These are phyloP conservation scores for Berghia stephanieae DNA, from an alignment of 1,140 invertebrate species.

Conservation along the genomic window DNA sequence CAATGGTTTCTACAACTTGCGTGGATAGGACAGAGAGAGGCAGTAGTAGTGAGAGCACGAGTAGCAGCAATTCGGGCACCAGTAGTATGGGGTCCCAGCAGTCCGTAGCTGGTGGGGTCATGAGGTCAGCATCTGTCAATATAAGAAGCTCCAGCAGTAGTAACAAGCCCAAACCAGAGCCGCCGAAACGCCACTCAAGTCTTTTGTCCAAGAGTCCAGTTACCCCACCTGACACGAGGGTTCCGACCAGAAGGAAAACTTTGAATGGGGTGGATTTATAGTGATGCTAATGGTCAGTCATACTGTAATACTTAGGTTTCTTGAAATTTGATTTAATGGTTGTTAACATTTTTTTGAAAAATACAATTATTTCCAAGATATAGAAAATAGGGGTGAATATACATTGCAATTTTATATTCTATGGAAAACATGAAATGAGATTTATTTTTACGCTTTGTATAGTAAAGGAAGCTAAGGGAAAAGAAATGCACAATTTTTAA, in stretches of 20 bases:
- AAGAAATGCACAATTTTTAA: no score
- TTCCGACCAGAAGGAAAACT: slow-evolving; percentile 4
- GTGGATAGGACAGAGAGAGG: slow-evolving; percentile 26
- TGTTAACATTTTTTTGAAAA: no score
- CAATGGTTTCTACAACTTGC: no score
- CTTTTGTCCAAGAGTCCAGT: slow-evolving; percentile 18
- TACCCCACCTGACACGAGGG: slow-evolving; percentile 8
- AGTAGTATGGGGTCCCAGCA: slow-evolving; percentile 42
- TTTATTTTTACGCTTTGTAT: no score
- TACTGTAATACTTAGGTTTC: no score
- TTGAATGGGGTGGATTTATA: slow-evolving; percentile 30
- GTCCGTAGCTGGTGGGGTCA: slow-evolving; percentile 12
- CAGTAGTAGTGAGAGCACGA: slow-evolving; percentile 42
- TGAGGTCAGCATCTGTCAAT: not conserved
- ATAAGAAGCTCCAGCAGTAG: not conserved
- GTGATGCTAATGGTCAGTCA: no score
- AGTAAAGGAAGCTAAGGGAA: no score
- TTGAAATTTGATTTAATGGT: no score
- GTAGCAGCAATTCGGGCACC: slow-evolving; percentile 39
- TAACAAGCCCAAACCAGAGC: slow-evolving; percentile 32
- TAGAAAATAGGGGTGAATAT: no score
- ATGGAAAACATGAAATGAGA: no score
- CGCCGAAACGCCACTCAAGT: slow-evolving; percentile 38
- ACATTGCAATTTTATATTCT: no score
- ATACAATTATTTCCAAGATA: no score